Evolutionary conservation across 2,797 vertebrate genomes (phyloP), one percentile per base, ranked within the genome.

Genomic region (Sitta carolinensis): DNA sequence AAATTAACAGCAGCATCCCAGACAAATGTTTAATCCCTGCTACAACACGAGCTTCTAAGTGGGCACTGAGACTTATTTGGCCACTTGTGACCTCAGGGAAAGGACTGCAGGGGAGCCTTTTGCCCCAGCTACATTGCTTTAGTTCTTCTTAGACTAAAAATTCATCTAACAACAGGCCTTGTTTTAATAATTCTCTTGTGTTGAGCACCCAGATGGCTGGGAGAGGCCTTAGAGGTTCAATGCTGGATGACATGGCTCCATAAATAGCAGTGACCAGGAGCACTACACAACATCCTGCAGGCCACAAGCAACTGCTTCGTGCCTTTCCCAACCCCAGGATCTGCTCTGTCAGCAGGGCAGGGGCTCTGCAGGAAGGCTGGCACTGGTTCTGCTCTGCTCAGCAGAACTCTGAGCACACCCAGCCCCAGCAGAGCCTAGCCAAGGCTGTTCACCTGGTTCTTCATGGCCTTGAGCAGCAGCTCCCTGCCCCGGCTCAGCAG

Each of bases 401-500:
- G 93, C 87, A 92, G 43, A 51, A 16, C 79, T 68, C 11, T 25
- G 69, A 78, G 50, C 54, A 14, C 22, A 34, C 23, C 63, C 79
- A 58, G 75, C 52, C 57, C 38, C 16, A 73, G 21, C 38, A 81
- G 66, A 73, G 40, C 51, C 34, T 12, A 3, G 14, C 63, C 59
- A 36, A 23, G 7, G 11, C 66, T 79, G 97, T 98, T 98, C 93
- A 99, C 99, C 92, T 98, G 98, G 84, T 98, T 99, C 93, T 97
- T 97, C 76, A 99, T 98, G 78, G 98, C 99, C 96, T 98, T 99
- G 97, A 98, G 98, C 69, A 99, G 97, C 38, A 99, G 96, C n/a
- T 98, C 98, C 94, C 98, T 99, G 15, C 98, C 99, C 68, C 98
- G 97, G 94, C 99, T 99, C 89, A 98, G 94, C 89, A 97, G 98